Evolutionary conservation across 2,113 vertebrate species (phyloP), one percentile per base, ranked within the genome.

Genomic region (Lasiurus cinereus): DNA sequence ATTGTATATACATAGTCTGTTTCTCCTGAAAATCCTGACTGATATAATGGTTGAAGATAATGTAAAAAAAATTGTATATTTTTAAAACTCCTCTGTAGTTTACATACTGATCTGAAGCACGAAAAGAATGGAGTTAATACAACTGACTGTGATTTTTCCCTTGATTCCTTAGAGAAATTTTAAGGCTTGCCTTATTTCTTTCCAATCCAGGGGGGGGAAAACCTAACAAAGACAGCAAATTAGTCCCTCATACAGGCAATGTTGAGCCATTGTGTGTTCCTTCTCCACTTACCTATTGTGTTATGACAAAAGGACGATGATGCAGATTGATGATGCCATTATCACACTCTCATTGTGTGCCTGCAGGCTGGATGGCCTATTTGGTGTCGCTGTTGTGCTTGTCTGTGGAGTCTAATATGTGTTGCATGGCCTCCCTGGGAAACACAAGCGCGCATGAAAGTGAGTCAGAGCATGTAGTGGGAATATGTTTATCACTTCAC

Each of bases 291-390:
- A 59, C 31, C 48, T 82, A n/a, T 78, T 78, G 8, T 31, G 27
- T 22, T 52, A 77, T 52, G 48, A 93, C 15, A 78, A 69, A 95
- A 94, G 33, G 29, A 88, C 52, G 94, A 85, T 70, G 94, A 85
- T 70, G 22, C 2, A 77, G 31, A 84, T 31, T 56, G 83, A 96
- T 94, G 46, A 52, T 43, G 8, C 8, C 29, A 43, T 93, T 94
- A 31, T 46, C 52, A 43, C 36, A 43, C 15, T 64, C 54, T 79
- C 46, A 89, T 62, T 46, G 29, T 72, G 46, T 77, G 33, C 64
- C 46, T 76, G 18, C 22, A 84, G 67, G 83, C 69, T 89, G 59
- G 82, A 52, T 33, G 33, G 52, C 31, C 36, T 88, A 69, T 78
- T 88, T 83, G 79, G 12, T n/a, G 2, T 64, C 59, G 79, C 43